These are phyloP conservation scores for Cavia porcellus DNA, from an alignment of 2,113 vertebrate genomes.

Conservation along the genomic window DNA sequence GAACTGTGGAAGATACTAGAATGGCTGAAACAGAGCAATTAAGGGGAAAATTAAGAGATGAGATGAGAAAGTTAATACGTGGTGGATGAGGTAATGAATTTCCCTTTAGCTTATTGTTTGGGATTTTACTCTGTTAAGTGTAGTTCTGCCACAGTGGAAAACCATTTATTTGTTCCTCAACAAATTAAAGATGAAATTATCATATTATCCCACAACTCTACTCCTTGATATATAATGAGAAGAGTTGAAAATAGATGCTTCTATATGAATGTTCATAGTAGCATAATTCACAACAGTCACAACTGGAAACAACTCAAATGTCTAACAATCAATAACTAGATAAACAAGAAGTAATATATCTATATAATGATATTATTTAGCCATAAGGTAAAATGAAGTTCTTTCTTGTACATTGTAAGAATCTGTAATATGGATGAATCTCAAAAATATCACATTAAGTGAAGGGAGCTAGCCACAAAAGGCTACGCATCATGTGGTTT, in stretches of 20 bases:
- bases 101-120: background rate
- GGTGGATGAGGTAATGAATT: background rate
- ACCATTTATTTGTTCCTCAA: background rate
- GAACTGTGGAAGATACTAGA: background rate
- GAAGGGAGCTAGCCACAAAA: conserved; percentile 26
- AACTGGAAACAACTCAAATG: conserved; percentile 5
- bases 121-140: conserved; percentile 14
- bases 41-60: background rate
- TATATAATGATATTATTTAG: background rate
- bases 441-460: background rate
- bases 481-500: background rate
- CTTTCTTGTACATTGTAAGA: background rate
- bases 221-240: background rate
- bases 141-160: background rate
- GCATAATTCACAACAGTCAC: background rate
- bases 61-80: background rate
- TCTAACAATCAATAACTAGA: background rate
- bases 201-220: background rate
- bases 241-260: conserved; percentile 40
- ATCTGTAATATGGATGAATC: background rate
- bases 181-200: conserved; percentile 27
- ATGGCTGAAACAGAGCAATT: background rate
- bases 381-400: background rate
- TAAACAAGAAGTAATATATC: background rate
- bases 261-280: background rate